Percentiles rank a stretch among this genome's conserved stretches.
phyloP scores from a whole-genome alignment of 1,140 invertebrate species.

The Polypedilum vanderplanki region DNA sequence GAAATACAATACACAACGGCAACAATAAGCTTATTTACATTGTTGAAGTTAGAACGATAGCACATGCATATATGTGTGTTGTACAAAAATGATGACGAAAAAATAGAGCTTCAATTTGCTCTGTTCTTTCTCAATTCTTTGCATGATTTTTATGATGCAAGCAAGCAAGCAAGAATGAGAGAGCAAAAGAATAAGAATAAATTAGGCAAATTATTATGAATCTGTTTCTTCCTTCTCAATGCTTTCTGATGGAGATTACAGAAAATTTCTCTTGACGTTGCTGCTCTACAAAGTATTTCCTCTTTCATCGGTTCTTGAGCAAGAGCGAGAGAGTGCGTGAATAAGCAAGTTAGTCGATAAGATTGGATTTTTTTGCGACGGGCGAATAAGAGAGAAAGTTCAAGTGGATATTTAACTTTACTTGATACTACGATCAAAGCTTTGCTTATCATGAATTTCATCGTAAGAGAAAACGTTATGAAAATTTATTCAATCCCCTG shows the following conservation, averaged over 20 bases:
- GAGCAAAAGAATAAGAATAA: constrained; percentile 19
- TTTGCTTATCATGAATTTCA: not conserved
- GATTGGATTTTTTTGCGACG: too few relatives aligned
- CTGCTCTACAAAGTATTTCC: not conserved
- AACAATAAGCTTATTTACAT: not conserved
- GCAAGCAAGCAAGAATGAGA: not conserved
- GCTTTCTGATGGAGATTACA: not conserved
- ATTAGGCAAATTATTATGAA: constrained; percentile 28
- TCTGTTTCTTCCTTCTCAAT: not conserved
- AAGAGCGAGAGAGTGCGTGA: too few relatives aligned
- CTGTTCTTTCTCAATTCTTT: not conserved
- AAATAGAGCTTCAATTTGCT: not conserved
- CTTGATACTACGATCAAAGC: not conserved
- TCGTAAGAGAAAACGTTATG: not conserved
- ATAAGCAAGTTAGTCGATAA: too few relatives aligned
- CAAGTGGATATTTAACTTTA: not conserved
- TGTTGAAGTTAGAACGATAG: not conserved
- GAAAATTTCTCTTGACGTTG: not conserved
- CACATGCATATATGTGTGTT: not conserved
- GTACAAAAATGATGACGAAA: not conserved
- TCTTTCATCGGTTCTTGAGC: not conserved
- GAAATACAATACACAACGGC: not conserved
- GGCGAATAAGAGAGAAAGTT: not conserved
- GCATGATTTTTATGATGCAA: not conserved
- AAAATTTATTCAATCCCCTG: constrained; percentile 22